A percentile compares a stretch with the other conserved stretches of the same genome.
These are phyloP conservation scores for Acanthococcus lagerstroemiae DNA, from an alignment of 2,888 invertebrate genomes.

Conservation along the genomic window DNA sequence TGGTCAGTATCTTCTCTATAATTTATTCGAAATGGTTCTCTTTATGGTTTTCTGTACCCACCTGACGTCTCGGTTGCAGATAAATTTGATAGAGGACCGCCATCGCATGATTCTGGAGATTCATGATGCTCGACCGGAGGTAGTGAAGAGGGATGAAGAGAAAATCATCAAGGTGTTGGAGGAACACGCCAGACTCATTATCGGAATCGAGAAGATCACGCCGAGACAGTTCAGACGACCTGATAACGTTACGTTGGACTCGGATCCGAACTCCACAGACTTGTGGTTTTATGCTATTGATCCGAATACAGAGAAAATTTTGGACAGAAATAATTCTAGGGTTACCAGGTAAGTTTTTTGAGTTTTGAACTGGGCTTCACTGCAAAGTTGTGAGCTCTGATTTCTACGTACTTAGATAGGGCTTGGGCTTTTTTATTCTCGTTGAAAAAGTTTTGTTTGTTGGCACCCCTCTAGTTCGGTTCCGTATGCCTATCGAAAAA, in stretches of 20 bases:
- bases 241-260: constrained; percentile 63
- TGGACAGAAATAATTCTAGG: constrained; percentile 58
- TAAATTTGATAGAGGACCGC: constrained; percentile 66
- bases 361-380: background rate
- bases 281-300: constrained; percentile 80
- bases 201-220: constrained; percentile 76
- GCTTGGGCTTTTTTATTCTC: background rate
- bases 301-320: constrained; percentile 62
- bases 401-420: background rate
- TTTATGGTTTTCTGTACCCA: background rate
- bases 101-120: constrained; percentile 71
- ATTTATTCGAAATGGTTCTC: background rate
- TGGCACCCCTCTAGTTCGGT: too few species aligned
- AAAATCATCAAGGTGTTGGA: constrained; percentile 55
- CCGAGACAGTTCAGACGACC: constrained; percentile 56
- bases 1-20: constrained; percentile 45
- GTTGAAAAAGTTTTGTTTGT: background rate
- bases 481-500: too few species aligned
- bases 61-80: too few species aligned
- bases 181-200: constrained; percentile 61
- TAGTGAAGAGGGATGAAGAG: constrained; percentile 49
- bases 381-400: background rate
- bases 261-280: constrained; percentile 64
- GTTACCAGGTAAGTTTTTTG: constrained; percentile 51
- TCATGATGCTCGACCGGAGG: constrained; percentile 61